Evolutionary conservation across 92 coral and sea anemone species (phyloP).

Genomic region (Montipora capitata): DNA sequence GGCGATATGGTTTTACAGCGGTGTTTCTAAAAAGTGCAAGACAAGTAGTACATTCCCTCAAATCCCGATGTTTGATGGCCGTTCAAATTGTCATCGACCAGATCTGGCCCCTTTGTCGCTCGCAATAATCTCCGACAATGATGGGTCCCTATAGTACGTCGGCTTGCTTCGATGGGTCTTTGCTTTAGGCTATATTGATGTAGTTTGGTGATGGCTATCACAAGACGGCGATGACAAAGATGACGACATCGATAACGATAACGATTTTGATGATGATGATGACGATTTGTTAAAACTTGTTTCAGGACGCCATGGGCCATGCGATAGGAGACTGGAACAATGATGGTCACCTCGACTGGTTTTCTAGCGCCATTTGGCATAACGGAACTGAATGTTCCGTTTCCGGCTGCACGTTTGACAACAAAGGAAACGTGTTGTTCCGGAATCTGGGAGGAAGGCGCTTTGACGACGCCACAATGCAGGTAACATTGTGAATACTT

Average conservation of each 20-base stretch:
- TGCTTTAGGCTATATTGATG: too few relatives aligned
- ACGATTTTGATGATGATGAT: background rate
- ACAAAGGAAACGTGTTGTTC: conserved; percentile 88
- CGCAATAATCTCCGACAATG: too few relatives aligned
- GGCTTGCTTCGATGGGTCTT: too few relatives aligned
- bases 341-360: conserved; percentile 94
- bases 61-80: too few relatives aligned
- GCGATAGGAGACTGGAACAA: conserved; percentile 99
- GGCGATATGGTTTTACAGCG: too few relatives aligned
- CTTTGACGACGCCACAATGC: conserved; percentile 84
- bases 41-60: too few relatives aligned
- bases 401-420: conserved; percentile 87
- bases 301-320: conserved; percentile 98
- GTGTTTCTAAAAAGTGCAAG: too few relatives aligned
- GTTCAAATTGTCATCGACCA: too few relatives aligned
- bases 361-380: conserved; percentile 93
- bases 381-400: conserved; percentile 84
- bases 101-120: too few relatives aligned
- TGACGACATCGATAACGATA: background rate
- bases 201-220: too few relatives aligned
- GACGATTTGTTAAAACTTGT: background rate
- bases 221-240: background rate
- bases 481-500: conserved; percentile 39
- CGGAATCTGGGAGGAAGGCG: conserved; percentile 84
- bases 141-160: too few relatives aligned